Conservation (phyloP, 2,113 vertebrate genomes). For the Burhinus bistriatus region DNA sequence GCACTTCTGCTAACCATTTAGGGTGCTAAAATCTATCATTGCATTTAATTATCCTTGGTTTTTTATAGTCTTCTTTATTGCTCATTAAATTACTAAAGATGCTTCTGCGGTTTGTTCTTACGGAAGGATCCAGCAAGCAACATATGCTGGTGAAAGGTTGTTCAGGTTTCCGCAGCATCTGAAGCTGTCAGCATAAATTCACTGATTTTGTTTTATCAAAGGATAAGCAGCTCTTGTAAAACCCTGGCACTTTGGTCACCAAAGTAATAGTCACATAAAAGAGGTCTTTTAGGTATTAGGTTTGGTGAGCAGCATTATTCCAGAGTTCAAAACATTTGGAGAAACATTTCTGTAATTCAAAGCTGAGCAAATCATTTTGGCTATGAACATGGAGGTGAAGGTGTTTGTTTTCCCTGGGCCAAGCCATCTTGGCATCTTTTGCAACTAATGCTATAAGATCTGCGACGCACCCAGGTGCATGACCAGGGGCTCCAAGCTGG, state of each 20-base stretch:
- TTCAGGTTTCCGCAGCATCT: constrained; percentile 49
- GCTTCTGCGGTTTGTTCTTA: constrained; percentile 29
- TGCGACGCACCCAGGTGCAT: too few species aligned
- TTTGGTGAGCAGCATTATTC: constrained; percentile 23
- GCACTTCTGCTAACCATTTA: constrained; percentile 52
- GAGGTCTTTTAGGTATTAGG: constrained; percentile 10
- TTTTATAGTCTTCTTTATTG: constrained; percentile 55
- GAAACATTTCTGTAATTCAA: constrained; percentile 17
- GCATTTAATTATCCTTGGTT: constrained; percentile 12
- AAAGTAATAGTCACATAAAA: constrained; percentile 56
- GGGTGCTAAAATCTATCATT: constrained; percentile 53
- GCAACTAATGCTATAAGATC: background rate
- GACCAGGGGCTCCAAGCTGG: background rate
- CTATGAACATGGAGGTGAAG: background rate
- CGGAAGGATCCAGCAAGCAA: constrained; percentile 28
- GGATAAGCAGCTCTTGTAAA: constrained; percentile 50
- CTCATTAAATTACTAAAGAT: constrained; percentile 56
- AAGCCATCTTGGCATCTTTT: background rate
- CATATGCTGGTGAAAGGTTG: constrained; percentile 25
- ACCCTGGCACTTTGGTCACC: constrained; percentile 33
- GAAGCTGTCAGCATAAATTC: constrained; percentile 56
- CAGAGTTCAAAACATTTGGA: constrained; percentile 36
- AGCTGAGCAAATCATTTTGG: constrained; percentile 21
- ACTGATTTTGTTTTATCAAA: constrained; percentile 63
- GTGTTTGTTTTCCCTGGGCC: background rate